phyloP scores from a whole-genome alignment of 1,140 invertebrate genomes.

The Gryon sp. region DNA sequence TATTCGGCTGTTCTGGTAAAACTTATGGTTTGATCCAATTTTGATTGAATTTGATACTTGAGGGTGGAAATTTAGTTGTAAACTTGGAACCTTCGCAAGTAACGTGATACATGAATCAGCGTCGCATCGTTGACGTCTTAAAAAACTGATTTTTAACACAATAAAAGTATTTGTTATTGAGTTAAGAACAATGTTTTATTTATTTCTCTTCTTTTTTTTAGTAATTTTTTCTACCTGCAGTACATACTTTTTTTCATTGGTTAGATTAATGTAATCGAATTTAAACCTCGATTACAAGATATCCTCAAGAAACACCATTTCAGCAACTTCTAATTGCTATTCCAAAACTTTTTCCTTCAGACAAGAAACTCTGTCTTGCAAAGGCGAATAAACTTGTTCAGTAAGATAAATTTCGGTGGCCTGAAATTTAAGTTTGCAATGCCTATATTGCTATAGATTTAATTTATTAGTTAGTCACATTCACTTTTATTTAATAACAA shows the following conservation, averaged over 20 bases:
- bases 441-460: slow-evolving; percentile 48
- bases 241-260: slow-evolving; percentile 22
- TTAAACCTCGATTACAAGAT: background rate
- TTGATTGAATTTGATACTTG: slow-evolving; percentile 45
- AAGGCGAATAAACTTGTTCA: slow-evolving; percentile 42
- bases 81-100: slow-evolving; percentile 34
- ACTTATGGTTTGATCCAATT: slow-evolving; percentile 46
- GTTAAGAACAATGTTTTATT: no score
- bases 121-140: no score
- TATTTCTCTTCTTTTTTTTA: no score
- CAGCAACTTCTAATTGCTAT: slow-evolving; percentile 54
- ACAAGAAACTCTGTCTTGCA: slow-evolving; percentile 25
- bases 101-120: no score
- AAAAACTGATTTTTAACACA: no score
- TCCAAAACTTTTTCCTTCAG: slow-evolving; percentile 32
- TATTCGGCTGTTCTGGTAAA: slow-evolving; percentile 34
- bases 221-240: no score
- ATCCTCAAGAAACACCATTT: slow-evolving; percentile 11
- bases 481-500: slow-evolving; percentile 20
- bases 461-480: slow-evolving; percentile 35
- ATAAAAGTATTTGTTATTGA: no score
- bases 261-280: no score
- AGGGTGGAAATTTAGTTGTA: slow-evolving; percentile 13
- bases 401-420: slow-evolving; percentile 48
- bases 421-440: slow-evolving; percentile 17